Conservation (phyloP, 1,140 invertebrate genomes). For the Propsilocerus akamusi region DNA sequence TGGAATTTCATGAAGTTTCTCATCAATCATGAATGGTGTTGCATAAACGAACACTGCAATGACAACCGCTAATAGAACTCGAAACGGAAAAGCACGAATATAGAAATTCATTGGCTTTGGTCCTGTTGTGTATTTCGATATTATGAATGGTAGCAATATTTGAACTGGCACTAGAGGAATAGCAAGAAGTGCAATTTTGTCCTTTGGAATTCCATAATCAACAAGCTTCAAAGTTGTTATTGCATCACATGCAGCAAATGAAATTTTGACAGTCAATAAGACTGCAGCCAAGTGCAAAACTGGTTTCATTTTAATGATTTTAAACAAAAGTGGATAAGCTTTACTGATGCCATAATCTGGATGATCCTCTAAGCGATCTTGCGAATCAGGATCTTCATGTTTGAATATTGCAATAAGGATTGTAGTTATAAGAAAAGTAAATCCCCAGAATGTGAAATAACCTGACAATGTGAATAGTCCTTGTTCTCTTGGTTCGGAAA, state of each 20-base stretch:
- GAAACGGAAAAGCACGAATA: conserved; percentile 73
- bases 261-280: conserved; percentile 83
- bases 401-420: conserved; percentile 82
- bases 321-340: conserved; percentile 69
- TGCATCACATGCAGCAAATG: conserved; percentile 86
- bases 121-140: conserved; percentile 70
- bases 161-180: conserved; percentile 82
- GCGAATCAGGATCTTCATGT: conserved; percentile 44
- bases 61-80: conserved; percentile 66
- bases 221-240: conserved; percentile 83
- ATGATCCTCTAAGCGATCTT: conserved; percentile 25
- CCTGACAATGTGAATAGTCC: conserved; percentile 73
- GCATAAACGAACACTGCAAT: conserved; percentile 69
- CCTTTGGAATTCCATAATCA: conserved; percentile 81
- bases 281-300: conserved; percentile 64
- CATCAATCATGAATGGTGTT: conserved; percentile 67
- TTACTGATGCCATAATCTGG: conserved; percentile 44
- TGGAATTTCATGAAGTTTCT: conserved; percentile 54
- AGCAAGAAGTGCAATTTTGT: conserved; percentile 72
- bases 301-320: conserved; percentile 68
- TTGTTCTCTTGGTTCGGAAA: conserved; percentile 41
- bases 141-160: conserved; percentile 64
- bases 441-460: conserved; percentile 92
- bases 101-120: conserved; percentile 76
- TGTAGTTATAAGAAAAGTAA: conserved; percentile 78